Conservation (phyloP, 2,113 vertebrate genomes). For the Typhlomys cinereus region DNA sequence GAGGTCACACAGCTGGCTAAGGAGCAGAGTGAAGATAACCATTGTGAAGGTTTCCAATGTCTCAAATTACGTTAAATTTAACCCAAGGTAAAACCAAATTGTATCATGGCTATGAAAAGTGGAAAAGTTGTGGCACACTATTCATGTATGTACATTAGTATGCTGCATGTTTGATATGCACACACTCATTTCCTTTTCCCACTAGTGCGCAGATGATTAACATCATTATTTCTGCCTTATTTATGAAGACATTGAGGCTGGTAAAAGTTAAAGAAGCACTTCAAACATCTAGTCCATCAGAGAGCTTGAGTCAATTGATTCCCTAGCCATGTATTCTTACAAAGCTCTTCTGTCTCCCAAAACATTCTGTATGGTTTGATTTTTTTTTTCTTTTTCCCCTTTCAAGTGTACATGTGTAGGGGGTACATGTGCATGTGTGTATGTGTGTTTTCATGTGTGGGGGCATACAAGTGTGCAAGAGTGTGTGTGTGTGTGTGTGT, state of each 20-base stretch:
- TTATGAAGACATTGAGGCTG: neutral
- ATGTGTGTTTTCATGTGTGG: no score
- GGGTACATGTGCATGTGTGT: no score
- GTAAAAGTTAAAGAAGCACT: neutral
- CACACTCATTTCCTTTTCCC: neutral
- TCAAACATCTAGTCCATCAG: neutral
- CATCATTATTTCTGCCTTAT: neutral
- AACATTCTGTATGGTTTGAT: neutral
- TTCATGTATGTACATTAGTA: no score
- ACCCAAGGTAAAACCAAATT: neutral
- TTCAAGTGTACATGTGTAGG: no score
- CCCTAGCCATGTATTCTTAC: neutral
- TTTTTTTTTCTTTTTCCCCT: no score
- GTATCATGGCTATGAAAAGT: no score
- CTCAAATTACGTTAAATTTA: neutral
- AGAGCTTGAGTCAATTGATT: neutral
- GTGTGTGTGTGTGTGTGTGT: no score
- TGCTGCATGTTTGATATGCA: neutral
- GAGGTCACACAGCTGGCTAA: neutral
- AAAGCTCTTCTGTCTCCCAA: neutral
- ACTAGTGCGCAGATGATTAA: neutral
- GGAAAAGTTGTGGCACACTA: no score
- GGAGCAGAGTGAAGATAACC: neutral
- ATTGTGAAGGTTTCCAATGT: neutral
- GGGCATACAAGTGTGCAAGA: no score